phyloP scores from a whole-genome alignment of 1,140 invertebrate species.

The Trichogramma pretiosum region DNA sequence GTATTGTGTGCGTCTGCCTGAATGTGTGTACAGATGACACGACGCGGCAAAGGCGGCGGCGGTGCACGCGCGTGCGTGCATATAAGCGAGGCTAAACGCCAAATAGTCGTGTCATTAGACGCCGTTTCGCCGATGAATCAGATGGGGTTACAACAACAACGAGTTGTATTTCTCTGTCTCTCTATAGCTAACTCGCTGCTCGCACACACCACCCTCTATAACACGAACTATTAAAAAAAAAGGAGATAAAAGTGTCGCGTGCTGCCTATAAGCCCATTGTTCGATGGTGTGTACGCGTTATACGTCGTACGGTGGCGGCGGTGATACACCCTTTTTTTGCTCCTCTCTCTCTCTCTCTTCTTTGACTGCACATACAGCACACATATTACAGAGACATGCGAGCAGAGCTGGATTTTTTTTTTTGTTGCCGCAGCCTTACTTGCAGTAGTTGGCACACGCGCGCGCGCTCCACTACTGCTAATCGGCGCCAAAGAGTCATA shows the following conservation, averaged over 20 bases:
- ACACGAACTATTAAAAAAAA: no score
- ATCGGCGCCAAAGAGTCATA: conserved; percentile 45
- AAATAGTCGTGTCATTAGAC: conserved; percentile 41
- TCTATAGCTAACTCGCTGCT: no score
- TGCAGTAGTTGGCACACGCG: conserved; percentile 17
- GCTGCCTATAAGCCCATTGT: conserved; percentile 31
- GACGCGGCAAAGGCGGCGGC: no score
- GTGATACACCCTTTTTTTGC: conserved; percentile 32
- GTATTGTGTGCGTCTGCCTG: no score
- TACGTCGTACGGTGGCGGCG: no score
- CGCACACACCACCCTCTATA: conserved; percentile 26
- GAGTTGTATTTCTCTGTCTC: no score
- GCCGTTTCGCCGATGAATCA: conserved; percentile 36
- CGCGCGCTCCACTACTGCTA: no score
- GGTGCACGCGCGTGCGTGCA: no score
- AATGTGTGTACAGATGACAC: no score
- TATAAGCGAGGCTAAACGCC: conserved; percentile 26
- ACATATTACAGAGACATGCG: background rate
- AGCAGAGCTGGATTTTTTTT: conserved; percentile 25
- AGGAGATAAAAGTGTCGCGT: conserved; percentile 35
- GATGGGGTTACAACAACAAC: conserved; percentile 32
- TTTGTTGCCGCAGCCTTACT: conserved; percentile 16
- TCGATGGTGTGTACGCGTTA: no score
- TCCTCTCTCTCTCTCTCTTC: conserved; percentile 3
- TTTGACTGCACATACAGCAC: conserved; percentile 5